These are phyloP conservation scores for Marcusenius ussheri DNA, from an alignment of 2,113 vertebrate species.

Conservation along the genomic window DNA sequence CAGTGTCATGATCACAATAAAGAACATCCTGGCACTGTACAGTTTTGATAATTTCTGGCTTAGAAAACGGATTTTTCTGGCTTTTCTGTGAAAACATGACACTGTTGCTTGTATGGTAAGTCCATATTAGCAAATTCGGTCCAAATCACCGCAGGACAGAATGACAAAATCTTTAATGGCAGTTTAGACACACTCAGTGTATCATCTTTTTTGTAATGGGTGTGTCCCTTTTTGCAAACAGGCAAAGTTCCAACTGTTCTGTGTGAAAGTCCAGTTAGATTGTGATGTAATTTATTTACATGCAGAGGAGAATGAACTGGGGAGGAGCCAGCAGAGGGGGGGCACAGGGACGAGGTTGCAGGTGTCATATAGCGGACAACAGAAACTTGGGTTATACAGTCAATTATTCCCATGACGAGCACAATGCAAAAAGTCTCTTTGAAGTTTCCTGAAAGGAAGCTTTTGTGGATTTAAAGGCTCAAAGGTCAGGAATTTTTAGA, in stretches of 20 bases:
- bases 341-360: too few relatives aligned
- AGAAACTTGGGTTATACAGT: slow-evolving; percentile 2
- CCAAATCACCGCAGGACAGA: not conserved
- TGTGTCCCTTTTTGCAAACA: not conserved
- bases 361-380: not conserved
- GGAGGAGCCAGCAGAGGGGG: not conserved
- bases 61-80: not conserved
- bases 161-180: not conserved
- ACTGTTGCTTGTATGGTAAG: not conserved
- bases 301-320: not conserved
- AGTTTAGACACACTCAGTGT: not conserved
- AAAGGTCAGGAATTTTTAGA: not conserved
- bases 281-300: not conserved
- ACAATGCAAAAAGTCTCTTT: not conserved
- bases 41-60: not conserved
- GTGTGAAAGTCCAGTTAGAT: not conserved
- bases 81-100: not conserved
- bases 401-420: not conserved
- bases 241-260: not conserved
- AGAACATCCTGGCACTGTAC: not conserved
- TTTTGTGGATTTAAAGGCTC: not conserved
- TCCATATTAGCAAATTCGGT: not conserved
- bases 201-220: not conserved
- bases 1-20: not conserved
- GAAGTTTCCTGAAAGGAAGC: not conserved